A percentile compares a stretch with the other conserved stretches of the same genome.
phyloP scores from a whole-genome alignment of 2,797 vertebrate species.

The Ambastaia sidthimunki region DNA sequence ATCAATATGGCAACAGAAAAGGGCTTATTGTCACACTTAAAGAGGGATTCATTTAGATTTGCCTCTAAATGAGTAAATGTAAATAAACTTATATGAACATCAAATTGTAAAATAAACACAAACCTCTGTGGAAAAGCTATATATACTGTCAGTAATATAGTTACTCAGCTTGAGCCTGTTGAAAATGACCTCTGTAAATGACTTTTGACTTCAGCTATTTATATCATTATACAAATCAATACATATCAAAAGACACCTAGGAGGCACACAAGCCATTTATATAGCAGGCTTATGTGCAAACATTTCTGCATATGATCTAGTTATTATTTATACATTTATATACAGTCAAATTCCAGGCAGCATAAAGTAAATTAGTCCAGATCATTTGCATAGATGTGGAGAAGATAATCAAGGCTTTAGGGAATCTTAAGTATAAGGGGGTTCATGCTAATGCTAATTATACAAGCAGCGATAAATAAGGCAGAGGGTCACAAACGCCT shows the following conservation, averaged over 20 bases:
- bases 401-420: not conserved
- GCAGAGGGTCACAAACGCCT: constrained; percentile 3
- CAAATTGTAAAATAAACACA: not conserved
- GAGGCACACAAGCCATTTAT: not conserved
- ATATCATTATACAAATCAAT: not conserved
- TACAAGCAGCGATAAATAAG: not conserved
- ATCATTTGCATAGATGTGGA: not conserved
- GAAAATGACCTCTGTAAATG: constrained; percentile 15
- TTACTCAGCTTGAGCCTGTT: not conserved
- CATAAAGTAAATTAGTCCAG: not conserved
- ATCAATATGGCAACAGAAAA: constrained; percentile 7
- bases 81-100: not conserved
- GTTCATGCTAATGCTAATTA: not conserved
- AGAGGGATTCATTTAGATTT: too few species aligned
- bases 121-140: not conserved
- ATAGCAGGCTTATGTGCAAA: not conserved
- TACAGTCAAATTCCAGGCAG: not conserved
- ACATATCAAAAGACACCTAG: not conserved
- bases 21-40: too few species aligned
- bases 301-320: not conserved
- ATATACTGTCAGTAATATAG: too few species aligned
- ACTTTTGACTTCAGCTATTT: not conserved
- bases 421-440: not conserved
- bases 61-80: not conserved
- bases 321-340: not conserved